Evolutionary conservation across 2,888 invertebrate species (phyloP).

Genomic region (Cryptus viduatorius): DNA sequence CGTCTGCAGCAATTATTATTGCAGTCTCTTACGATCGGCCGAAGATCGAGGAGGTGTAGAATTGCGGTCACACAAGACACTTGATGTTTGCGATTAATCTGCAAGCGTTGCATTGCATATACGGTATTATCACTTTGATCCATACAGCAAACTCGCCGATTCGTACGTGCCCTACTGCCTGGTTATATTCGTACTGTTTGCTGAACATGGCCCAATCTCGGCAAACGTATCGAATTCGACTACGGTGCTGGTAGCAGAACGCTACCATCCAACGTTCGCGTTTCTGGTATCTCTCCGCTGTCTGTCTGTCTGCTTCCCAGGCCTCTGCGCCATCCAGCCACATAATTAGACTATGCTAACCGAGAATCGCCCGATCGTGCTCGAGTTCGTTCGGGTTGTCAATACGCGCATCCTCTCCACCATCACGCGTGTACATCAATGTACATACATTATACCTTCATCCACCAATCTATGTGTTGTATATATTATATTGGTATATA

Average conservation of each 20-base stretch:
- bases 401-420: background rate
- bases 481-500: background rate
- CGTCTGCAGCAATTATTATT: background rate
- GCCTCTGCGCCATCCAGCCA: constrained; percentile 10
- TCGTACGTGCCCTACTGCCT: constrained; percentile 13
- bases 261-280: background rate
- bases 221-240: constrained; percentile 55
- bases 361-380: constrained; percentile 33
- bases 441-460: background rate
- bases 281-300: constrained; percentile 34
- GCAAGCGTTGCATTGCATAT: constrained; percentile 31
- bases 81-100: constrained; percentile 62
- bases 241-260: background rate
- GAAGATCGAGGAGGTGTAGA: background rate
- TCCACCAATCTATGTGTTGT: background rate
- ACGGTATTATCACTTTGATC: constrained; percentile 20
- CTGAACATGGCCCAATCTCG: constrained; percentile 58
- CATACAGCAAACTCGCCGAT: constrained; percentile 13
- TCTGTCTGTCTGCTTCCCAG: background rate
- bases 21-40: background rate
- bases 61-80: constrained; percentile 36
- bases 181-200: constrained; percentile 59
- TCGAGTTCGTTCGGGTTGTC: constrained; percentile 4
- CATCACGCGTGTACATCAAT: background rate
- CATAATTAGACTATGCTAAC: constrained; percentile 47